A percentile compares a stretch with the other conserved stretches of the same genome.
phyloP scores from a whole-genome alignment of 1,140 invertebrate species.

The Hypsibius dujardini region DNA sequence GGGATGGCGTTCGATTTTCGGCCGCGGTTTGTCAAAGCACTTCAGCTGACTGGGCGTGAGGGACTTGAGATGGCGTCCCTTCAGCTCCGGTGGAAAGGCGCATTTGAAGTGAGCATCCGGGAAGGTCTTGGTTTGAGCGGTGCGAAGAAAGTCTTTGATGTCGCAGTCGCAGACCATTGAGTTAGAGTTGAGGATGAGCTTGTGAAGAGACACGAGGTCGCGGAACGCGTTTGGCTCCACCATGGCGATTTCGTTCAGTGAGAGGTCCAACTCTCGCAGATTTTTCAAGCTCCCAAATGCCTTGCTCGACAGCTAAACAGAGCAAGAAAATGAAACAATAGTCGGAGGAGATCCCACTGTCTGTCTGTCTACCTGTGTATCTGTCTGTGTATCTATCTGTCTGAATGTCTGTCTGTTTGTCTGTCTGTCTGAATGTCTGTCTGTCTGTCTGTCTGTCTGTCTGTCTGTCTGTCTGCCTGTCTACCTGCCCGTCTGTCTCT shows the following conservation, averaged over 20 bases:
- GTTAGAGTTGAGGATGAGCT: neutral
- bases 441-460: too few species aligned
- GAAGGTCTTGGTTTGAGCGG: neutral
- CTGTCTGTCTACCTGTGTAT: too few species aligned
- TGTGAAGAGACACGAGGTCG: neutral
- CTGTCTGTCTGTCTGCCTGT: too few species aligned
- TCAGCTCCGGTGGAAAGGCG: neutral
- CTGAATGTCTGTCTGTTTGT: too few species aligned
- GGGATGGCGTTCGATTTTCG: neutral
- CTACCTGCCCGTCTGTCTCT: too few species aligned
- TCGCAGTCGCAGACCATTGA: constrained; percentile 7
- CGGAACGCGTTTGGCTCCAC: neutral
- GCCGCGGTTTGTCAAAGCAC: neutral
- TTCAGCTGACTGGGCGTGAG: neutral
- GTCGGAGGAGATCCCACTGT: too few species aligned
- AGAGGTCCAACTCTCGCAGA: neutral
- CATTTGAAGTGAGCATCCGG: neutral
- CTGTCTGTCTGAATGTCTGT: too few species aligned
- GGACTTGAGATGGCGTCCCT: neutral
- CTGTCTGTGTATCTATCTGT: too few species aligned
- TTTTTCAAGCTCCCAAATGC: neutral
- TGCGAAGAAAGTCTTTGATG: neutral
- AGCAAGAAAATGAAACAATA: too few species aligned
- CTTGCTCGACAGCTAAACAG: neutral
- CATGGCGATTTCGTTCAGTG: neutral